These are phyloP conservation scores for Chalcis sispes DNA, from an alignment of 2,888 invertebrate species.

Conservation along the genomic window DNA sequence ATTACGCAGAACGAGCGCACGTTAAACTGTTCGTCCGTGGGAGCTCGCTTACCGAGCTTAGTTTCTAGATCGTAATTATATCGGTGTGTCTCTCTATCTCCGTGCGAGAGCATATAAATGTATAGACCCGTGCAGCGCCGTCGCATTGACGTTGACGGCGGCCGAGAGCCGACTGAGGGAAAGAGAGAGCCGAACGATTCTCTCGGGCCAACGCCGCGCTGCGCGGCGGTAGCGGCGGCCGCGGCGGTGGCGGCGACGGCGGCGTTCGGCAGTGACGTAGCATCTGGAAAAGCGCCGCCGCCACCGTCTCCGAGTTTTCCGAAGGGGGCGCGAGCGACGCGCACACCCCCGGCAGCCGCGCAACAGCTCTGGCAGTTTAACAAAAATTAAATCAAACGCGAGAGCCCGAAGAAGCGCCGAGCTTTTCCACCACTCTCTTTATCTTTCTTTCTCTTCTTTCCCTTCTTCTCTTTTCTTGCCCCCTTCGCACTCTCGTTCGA, in stretches of 20 bases:
- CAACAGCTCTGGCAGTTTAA: constrained; percentile 28
- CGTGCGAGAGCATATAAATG: too few relatives aligned
- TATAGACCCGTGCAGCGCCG: constrained; percentile 51
- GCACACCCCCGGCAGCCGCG: background rate
- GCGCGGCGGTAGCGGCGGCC: constrained; percentile 49
- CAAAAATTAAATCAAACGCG: constrained; percentile 17
- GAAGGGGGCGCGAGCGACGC: constrained; percentile 40
- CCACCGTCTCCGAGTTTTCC: constrained; percentile 56
- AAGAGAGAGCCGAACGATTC: constrained; percentile 62
- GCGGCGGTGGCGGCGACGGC: background rate
- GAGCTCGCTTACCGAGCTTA: too few relatives aligned
- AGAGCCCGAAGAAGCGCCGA: too few relatives aligned
- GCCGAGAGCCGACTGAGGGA: constrained; percentile 75
- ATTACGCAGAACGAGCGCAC: too few relatives aligned
- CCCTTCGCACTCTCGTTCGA: too few relatives aligned
- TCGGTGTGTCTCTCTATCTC: too few relatives aligned
- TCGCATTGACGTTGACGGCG: constrained; percentile 75
- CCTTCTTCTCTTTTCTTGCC: background rate
- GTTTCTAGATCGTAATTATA: too few relatives aligned
- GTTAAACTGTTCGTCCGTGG: too few relatives aligned
- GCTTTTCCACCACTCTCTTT: too few relatives aligned
- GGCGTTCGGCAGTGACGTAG: constrained; percentile 70
- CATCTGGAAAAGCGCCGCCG: constrained; percentile 69
- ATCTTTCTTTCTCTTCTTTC: background rate
- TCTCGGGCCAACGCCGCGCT: constrained; percentile 58